phyloP scores from a whole-genome alignment of 2,113 vertebrate genomes.

The Lepisosteus oculatus region DNA sequence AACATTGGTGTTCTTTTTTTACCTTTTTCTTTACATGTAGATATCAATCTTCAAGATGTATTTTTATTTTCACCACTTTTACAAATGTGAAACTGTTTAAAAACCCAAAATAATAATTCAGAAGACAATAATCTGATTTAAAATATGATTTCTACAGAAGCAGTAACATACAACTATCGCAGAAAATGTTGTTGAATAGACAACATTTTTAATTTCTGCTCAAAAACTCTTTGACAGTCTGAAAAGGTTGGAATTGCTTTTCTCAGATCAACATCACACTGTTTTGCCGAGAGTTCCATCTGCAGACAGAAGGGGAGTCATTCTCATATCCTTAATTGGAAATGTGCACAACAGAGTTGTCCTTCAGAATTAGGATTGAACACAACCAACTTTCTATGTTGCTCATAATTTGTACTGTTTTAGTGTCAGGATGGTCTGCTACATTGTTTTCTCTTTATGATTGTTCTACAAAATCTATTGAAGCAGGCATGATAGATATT shows the following conservation, averaged over 20 bases:
- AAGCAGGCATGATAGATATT: conserved; percentile 47
- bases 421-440: conserved; percentile 35
- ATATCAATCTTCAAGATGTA: no score
- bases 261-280: conserved; percentile 22
- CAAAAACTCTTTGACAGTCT: neutral
- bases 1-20: no score
- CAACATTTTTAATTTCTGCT: neutral
- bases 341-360: conserved; percentile 39
- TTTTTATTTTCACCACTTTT: no score
- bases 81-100: no score
- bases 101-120: neutral
- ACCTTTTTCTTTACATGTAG: no score
- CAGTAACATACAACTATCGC: neutral
- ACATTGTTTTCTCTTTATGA: neutral
- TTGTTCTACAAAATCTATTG: neutral
- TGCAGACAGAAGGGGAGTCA: conserved; percentile 55
- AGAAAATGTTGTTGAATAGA: neutral
- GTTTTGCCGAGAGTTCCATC: conserved; percentile 72
- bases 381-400: conserved; percentile 47
- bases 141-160: no score
- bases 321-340: conserved; percentile 24
- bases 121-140: no score
- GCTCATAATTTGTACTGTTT: conserved; percentile 52
- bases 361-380: conserved; percentile 46
- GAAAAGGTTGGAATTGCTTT: neutral